phyloP scores from a whole-genome alignment of 1,140 invertebrate genomes.

The Vanessa atalanta region DNA sequence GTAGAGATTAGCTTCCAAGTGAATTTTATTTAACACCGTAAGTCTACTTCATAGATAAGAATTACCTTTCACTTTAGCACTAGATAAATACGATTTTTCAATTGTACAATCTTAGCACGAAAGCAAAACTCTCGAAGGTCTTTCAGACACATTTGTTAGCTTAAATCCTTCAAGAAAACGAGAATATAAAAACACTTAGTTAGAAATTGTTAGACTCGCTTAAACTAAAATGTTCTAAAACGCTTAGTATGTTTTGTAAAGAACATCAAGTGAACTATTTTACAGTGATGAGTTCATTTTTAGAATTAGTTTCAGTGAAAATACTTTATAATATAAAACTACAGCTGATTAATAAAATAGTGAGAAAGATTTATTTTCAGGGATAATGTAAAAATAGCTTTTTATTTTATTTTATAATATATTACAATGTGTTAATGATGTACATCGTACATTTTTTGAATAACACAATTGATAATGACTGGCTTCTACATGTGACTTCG shows the following conservation, averaged over 20 bases:
- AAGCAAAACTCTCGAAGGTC: not conserved
- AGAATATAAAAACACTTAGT: no score
- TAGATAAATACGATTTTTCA: not conserved
- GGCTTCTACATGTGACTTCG: no score
- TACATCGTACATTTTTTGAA: no score
- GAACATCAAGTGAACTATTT: not conserved
- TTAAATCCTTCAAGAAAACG: slow-evolving; percentile 4
- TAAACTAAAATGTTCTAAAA: not conserved
- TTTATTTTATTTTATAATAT: no score
- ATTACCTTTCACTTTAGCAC: not conserved
- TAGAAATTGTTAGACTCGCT: not conserved
- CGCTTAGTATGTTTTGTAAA: not conserved
- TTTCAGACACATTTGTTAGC: not conserved
- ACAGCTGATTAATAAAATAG: no score
- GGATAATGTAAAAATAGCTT: no score
- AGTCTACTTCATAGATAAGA: not conserved
- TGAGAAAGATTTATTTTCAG: not conserved
- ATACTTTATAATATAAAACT: no score
- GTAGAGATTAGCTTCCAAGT: not conserved
- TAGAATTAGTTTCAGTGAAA: not conserved
- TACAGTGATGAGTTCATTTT: slow-evolving; percentile 4
- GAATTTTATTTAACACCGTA: not conserved
- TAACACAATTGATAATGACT: no score
- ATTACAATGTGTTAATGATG: no score
- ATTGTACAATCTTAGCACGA: not conserved